phyloP scores from a whole-genome alignment of 2,888 invertebrate genomes.

The Rotaria sp. region DNA sequence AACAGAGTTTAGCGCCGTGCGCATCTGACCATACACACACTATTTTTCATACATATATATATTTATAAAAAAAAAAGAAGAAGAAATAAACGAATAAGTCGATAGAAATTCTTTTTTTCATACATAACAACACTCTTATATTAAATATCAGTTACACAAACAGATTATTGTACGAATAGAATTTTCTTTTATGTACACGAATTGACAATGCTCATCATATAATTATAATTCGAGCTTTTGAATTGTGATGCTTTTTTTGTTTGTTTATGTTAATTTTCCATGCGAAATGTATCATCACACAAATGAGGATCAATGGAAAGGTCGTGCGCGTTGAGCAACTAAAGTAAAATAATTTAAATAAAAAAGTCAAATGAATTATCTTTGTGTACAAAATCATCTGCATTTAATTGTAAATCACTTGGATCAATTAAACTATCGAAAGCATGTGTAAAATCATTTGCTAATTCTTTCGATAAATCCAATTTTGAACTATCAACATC shows the following conservation, averaged over 20 bases:
- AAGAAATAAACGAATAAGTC: neutral
- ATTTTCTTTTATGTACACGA: neutral
- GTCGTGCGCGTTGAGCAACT: neutral
- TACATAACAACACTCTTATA: neutral
- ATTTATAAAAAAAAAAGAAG: neutral
- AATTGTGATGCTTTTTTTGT: too few relatives aligned
- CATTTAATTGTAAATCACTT: neutral
- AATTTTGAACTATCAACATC: conserved; percentile 25
- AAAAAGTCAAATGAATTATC: neutral
- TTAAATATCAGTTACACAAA: neutral
- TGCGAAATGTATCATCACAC: neutral
- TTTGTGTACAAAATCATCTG: neutral
- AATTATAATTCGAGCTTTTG: too few relatives aligned
- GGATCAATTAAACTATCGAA: neutral
- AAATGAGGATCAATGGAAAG: neutral
- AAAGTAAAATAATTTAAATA: neutral
- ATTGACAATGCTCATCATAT: neutral
- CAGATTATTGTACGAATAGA: neutral
- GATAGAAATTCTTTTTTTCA: neutral
- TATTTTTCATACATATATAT: neutral
- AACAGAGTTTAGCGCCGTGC: neutral
- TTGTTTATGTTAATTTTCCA: neutral
- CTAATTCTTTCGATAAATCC: conserved; percentile 25
- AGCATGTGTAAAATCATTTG: neutral
- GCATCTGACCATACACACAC: neutral